These are phyloP conservation scores for Marisa cornuarietis DNA, from an alignment of 1,140 invertebrate genomes.

Conservation along the genomic window DNA sequence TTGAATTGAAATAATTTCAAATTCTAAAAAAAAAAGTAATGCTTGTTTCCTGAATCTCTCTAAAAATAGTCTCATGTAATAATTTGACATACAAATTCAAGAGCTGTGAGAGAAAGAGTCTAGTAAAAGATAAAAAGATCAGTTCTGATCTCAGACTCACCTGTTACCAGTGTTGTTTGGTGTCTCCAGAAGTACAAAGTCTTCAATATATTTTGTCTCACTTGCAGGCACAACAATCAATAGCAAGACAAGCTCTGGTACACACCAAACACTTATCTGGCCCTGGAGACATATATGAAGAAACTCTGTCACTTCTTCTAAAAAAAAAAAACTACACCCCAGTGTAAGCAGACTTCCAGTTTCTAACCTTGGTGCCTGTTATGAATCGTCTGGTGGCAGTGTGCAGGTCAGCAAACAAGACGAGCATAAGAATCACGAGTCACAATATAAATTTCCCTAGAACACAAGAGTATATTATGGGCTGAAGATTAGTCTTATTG, in stretches of 20 bases:
- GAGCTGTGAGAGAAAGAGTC: background rate
- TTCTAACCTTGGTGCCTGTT: too few species aligned
- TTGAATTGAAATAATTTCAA: background rate
- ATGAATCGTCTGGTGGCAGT: too few species aligned
- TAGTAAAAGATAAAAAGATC: background rate
- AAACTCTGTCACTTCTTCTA: too few species aligned
- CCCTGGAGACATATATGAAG: constrained; percentile 14
- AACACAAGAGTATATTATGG: too few species aligned
- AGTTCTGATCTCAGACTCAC: constrained; percentile 11
- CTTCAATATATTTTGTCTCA: constrained; percentile 12
- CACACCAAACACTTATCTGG: constrained; percentile 31
- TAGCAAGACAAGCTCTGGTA: constrained; percentile 27
- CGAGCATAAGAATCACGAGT: too few species aligned
- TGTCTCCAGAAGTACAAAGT: constrained; percentile 36
- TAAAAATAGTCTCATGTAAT: too few species aligned
- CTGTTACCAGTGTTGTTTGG: constrained; percentile 27
- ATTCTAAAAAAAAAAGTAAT: background rate
- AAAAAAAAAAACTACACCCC: too few species aligned
- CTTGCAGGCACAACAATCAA: constrained; percentile 12
- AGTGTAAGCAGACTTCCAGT: too few species aligned
- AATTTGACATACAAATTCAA: background rate
- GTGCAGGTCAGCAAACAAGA: too few species aligned
- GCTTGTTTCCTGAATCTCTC: too few species aligned
- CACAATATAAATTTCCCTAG: too few species aligned
- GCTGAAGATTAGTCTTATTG: too few species aligned